Conservation (phyloP, 2,113 vertebrate genomes). For the Saguinus midas region DNA sequence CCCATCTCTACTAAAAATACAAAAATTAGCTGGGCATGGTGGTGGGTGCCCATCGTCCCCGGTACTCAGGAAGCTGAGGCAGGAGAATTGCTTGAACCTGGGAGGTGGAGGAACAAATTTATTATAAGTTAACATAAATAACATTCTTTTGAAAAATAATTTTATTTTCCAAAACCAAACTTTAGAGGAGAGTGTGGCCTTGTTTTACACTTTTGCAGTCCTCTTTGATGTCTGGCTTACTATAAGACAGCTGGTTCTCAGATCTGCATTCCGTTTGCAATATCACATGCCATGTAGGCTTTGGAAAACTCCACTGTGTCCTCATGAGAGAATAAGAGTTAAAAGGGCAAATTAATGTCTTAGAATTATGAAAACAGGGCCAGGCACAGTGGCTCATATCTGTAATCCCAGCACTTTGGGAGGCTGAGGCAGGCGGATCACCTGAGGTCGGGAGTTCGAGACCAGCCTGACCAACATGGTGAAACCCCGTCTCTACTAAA, state of each 20-base stretch:
- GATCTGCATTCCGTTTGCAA: not conserved
- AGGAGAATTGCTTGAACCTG: too few relatives aligned
- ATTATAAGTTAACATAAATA: not conserved
- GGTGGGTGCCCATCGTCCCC: too few relatives aligned
- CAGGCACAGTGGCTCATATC: too few relatives aligned
- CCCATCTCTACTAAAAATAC: too few relatives aligned
- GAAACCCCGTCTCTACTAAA: too few relatives aligned
- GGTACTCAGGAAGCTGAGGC: too few relatives aligned
- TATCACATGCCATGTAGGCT: not conserved
- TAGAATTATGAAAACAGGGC: not conserved
- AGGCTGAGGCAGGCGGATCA: too few relatives aligned
- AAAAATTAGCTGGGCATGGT: too few relatives aligned
- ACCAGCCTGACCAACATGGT: too few relatives aligned
- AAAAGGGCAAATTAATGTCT: not conserved
- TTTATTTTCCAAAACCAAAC: not conserved
- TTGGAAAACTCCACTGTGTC: not conserved
- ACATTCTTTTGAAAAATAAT: slow-evolving; percentile 18
- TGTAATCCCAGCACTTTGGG: too few relatives aligned
- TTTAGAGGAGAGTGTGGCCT: not conserved
- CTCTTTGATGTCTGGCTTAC: not conserved
- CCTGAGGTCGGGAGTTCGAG: too few relatives aligned
- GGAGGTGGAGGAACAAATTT: not conserved
- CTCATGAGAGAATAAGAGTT: not conserved
- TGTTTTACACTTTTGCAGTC: not conserved
- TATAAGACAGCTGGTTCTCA: not conserved